phyloP scores from a whole-genome alignment of 1,140 invertebrate species.

The Meloidogyne exigua region DNA sequence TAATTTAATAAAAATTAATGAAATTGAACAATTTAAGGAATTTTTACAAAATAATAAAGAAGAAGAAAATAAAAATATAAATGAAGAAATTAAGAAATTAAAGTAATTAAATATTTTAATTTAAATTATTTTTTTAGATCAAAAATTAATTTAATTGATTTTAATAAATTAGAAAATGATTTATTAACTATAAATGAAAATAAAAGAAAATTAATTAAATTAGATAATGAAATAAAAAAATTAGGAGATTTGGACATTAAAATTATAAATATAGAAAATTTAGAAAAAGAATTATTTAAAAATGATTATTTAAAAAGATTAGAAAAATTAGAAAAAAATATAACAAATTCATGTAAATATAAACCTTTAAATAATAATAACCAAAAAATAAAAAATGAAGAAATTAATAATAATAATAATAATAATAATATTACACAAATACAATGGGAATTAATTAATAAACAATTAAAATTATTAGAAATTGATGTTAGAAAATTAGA shows the following conservation, averaged over 20 bases:
- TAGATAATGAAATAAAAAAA: not conserved
- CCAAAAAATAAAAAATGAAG: not conserved
- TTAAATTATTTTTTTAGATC: not conserved
- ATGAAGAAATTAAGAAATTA: not conserved
- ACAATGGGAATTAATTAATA: not conserved
- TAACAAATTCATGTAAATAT: slow-evolving; percentile 5
- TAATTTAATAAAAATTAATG: not conserved
- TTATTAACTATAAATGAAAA: not conserved
- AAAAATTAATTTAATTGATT: not conserved
- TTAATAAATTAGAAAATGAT: not conserved
- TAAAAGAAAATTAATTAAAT: not conserved
- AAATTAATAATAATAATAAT: not conserved
- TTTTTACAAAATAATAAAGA: not conserved
- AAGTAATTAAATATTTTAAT: not conserved
- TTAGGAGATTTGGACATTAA: not conserved
- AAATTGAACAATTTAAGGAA: not conserved
- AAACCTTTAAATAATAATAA: not conserved
- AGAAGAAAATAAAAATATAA: not conserved
- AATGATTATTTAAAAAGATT: slow-evolving; percentile 2
- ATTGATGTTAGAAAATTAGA: not conserved
- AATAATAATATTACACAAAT: not conserved
- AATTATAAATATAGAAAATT: not conserved
- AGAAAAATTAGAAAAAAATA: slow-evolving; percentile 3
- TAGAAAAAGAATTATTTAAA: not conserved
- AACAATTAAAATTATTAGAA: slow-evolving; percentile 5